Evolutionary conservation across 2,797 vertebrate species (phyloP), one percentile per base, ranked within the genome.

Genomic region (Enteromius fasciolatus): DNA sequence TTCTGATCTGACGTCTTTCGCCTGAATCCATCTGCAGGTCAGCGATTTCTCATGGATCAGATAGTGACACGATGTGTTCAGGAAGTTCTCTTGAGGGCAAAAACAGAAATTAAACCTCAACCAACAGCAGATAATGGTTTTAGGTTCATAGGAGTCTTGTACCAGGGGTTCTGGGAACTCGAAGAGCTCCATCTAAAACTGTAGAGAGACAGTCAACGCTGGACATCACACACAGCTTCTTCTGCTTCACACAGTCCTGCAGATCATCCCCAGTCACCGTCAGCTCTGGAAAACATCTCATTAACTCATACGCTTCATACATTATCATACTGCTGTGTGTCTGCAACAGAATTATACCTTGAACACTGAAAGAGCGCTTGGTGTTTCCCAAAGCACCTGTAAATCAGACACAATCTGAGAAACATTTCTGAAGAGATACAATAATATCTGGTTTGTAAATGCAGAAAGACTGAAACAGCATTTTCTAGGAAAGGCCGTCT

Each of bases 1-100:
- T 54, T 84, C 50, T 28, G 12, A 31, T 48, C 28, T 20, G 23
- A 12, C 4, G 7, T 66, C 33, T 31, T 36, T 68, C 33, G 44
- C 6, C 46, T 73, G 67, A 78, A n/a, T 78, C 89, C 89, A 90
- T 74, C 80, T 73, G 83, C 89, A 90, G 15, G 23, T 76, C 1
- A 90, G 14, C 1, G 79, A 83, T 9, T 41, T 10, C 28, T 77
- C 28, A 1, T 33, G 15, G 1, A 14, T 15, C 66, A 74, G 46
- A 74, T 52, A 88, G 77, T 25, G 69, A 41, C 88, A 90, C 6
- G 86, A 84, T 12, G 59, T 77, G 74, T 88, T 87, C 23, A 76
- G 48, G 78, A 86, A 75, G 31, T 52, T 50, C n/a, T 85, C 89
- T 90, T 79, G 28, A 41, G 70, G 54, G 78, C 12, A 77, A 80